Evolutionary conservation across 2,888 invertebrate genomes (phyloP), one percentile per base, ranked within the genome.

Genomic region (Neoitamus cyanurus): DNA sequence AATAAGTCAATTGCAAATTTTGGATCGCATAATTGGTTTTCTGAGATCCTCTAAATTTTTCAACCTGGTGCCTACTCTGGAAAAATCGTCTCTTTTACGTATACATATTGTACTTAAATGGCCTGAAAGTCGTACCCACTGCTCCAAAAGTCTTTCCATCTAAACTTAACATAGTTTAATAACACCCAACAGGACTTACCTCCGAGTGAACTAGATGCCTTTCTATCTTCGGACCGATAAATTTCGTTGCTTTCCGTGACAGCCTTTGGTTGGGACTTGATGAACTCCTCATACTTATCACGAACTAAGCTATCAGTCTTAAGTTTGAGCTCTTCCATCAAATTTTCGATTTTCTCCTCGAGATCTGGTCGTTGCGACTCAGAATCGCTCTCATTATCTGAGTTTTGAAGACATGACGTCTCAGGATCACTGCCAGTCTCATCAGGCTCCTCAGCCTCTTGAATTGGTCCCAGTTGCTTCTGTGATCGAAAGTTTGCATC

Each of bases 221-320:
- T 48, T 70, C 85, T 85, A 48, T 88, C 87, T 20, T 89, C 87
- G 0, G 88, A 88, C 2, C 86, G 86, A 25, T 89, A 89, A 80
- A 88, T 90, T 77, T 91, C 91, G 85, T 89, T 90, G 83, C 91
- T 91, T 46, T 90, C 90, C 89, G 90, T 90, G 0, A 91, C 90
- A 0, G 90, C 90, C 83, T 90, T 90, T 7, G 91, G 91, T 85
- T 91, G 91, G 28, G 88, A 89, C 86, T 93, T 92, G 73, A 94
- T 91, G 88, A 93, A 94, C 86, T 94, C 93, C 86, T 93, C 92
- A 90, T 94, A 93, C 87, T 93, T 92, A 42, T 93, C 93, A 86
- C 92, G 92, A 87, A 94, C 93, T 30, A 95, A 89, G 86, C 92
- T 92, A 90, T 96, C 95, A 87, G 95, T 96, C 89, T 94, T 94